Evolutionary conservation across 2,888 invertebrate genomes (phyloP).

Genomic region (Drosophila leonis): DNA sequence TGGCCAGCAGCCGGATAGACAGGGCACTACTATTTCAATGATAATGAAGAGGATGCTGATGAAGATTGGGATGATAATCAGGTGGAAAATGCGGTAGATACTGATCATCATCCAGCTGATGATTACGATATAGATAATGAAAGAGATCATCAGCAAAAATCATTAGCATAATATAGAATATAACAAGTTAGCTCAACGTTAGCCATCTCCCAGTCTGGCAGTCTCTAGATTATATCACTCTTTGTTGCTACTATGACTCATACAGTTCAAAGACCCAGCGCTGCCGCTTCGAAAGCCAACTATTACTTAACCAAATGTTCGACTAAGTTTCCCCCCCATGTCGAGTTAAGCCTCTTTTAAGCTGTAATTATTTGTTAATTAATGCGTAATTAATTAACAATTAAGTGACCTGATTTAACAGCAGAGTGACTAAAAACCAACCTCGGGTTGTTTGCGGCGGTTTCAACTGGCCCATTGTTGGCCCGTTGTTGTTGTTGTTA

Average conservation of each 20-base stretch:
- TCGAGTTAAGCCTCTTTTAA: not conserved
- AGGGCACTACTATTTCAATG: too few species aligned
- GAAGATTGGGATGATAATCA: too few species aligned
- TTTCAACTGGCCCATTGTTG: conserved; percentile 41
- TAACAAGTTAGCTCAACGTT: not conserved
- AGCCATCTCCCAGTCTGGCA: not conserved
- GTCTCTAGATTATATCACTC: not conserved
- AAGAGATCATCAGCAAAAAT: not conserved
- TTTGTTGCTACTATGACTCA: not conserved
- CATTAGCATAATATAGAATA: not conserved
- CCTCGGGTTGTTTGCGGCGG: conserved; percentile 44
- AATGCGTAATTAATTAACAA: conserved; percentile 38
- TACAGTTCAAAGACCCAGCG: not conserved
- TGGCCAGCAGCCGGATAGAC: too few species aligned
- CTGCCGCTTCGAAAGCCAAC: not conserved
- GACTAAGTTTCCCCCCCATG: not conserved
- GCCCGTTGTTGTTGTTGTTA: conserved; percentile 33
- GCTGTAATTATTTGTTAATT: conserved; percentile 13
- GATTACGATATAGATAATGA: too few species aligned
- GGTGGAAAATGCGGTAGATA: too few species aligned
- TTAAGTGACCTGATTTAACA: conserved; percentile 74
- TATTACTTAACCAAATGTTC: conserved; percentile 1
- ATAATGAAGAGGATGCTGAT: not conserved
- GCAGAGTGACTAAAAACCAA: conserved; percentile 59
- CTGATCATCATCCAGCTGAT: too few species aligned